Percentiles rank a stretch among this genome's conserved stretches.
phyloP scores from a whole-genome alignment of 2,888 invertebrate genomes.

The Tryphoninae sp. region DNA sequence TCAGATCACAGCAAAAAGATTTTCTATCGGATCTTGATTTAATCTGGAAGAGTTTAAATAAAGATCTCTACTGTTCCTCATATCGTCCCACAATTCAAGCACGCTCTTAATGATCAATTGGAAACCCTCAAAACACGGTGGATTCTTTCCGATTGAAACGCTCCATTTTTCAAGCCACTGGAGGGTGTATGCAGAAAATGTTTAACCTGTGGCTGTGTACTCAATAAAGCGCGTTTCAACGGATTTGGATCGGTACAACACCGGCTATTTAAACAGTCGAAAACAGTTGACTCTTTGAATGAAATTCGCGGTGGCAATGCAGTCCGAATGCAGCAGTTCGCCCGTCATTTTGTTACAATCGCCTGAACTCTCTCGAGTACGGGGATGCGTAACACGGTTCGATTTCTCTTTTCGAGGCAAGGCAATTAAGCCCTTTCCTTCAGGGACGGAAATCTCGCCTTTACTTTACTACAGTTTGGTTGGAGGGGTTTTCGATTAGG shows the following conservation, averaged over 20 bases:
- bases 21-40: slow-evolving; percentile 69
- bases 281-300: slow-evolving; percentile 64
- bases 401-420: no score
- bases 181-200: slow-evolving; percentile 57
- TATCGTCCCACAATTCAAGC: slow-evolving; percentile 63
- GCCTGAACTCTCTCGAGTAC: no score
- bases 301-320: slow-evolving; percentile 65
- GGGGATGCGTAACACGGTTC: no score
- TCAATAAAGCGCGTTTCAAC: slow-evolving; percentile 56
- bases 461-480: no score
- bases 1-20: slow-evolving; percentile 65
- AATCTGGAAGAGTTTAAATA: slow-evolving; percentile 64
- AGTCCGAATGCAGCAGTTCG: slow-evolving; percentile 56
- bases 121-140: slow-evolving; percentile 66
- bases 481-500: no score
- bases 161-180: slow-evolving; percentile 56
- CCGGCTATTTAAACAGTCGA: slow-evolving; percentile 67
- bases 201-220: slow-evolving; percentile 50
- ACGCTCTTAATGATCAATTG: slow-evolving; percentile 63
- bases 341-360: slow-evolving; percentile 56
- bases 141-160: slow-evolving; percentile 41
- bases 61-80: slow-evolving; percentile 53
- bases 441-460: no score
- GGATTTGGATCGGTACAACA: slow-evolving; percentile 53
- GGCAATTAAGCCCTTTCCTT: no score